Conservation (phyloP, 2,113 vertebrate species). For the Urocynchramus pylzowi region DNA sequence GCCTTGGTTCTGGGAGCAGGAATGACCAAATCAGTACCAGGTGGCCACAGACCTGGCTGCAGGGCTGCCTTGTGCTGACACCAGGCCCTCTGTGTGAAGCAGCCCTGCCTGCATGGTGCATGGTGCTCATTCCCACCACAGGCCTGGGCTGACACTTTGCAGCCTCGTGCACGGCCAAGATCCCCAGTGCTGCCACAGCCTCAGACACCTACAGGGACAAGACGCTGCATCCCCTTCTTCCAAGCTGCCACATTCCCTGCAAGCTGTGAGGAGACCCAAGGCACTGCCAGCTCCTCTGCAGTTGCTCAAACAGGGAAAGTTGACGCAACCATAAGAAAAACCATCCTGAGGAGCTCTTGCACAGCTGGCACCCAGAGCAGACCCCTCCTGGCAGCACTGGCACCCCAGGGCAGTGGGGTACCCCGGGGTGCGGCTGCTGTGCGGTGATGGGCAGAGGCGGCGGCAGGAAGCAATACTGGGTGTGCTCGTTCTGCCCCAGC, state of each 20-base stretch:
- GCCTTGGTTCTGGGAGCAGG: background rate
- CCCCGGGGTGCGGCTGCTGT: background rate
- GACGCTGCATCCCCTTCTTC: background rate
- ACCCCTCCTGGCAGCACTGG: background rate
- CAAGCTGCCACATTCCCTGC: rapidly evolving
- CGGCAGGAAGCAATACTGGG: constrained; percentile 59
- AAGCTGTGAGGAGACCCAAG: background rate
- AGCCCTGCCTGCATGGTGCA: background rate
- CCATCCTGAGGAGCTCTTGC: background rate
- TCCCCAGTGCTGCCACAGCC: background rate
- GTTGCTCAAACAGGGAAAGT: background rate
- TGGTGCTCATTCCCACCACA: rapidly evolving
- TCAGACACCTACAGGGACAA: rapidly evolving
- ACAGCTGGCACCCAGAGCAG: background rate
- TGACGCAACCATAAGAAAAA: rapidly evolving
- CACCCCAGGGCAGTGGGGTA: background rate
- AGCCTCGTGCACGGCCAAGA: rapidly evolving
- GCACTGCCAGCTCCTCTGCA: background rate
- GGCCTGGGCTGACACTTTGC: background rate
- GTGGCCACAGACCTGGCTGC: rapidly evolving
- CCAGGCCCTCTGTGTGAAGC: rapidly evolving
- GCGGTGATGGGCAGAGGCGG: background rate
- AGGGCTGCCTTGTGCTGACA: background rate
- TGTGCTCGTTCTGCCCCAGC: constrained; percentile 7
- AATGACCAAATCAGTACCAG: background rate